Evolutionary conservation across 2,797 vertebrate species (phyloP).

Genomic region (Dromococcyx pavoninus): DNA sequence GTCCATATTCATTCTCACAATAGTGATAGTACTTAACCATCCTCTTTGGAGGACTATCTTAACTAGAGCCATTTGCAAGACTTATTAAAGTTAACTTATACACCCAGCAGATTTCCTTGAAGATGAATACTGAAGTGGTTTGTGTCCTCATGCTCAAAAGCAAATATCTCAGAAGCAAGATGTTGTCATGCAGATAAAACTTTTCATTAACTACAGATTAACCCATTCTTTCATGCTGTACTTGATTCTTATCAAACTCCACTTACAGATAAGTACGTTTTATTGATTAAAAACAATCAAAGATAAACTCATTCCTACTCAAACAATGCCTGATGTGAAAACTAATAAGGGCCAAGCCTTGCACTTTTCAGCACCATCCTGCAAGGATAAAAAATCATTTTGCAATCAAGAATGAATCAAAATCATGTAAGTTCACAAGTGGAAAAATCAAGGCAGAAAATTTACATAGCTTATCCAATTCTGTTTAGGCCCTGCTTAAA

Average conservation of each 20-base stretch:
- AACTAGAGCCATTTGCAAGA: not conserved
- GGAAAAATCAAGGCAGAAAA: not conserved
- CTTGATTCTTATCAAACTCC: conserved; percentile 51
- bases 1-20: not conserved
- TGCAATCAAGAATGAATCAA: not conserved
- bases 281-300: conserved; percentile 62
- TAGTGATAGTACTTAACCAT: not conserved
- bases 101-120: not conserved
- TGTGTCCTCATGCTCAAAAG: conserved; percentile 24
- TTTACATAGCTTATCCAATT: not conserved
- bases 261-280: conserved; percentile 54
- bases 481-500: not conserved
- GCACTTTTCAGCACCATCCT: not conserved
- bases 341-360: not conserved
- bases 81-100: not conserved
- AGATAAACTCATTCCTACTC: conserved; percentile 41
- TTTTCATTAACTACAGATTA: conserved; percentile 54
- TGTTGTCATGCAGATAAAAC: conserved; percentile 53
- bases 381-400: not conserved
- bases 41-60: conserved; percentile 1
- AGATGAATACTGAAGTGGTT: conserved; percentile 6
- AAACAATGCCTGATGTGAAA: conserved; percentile 6
- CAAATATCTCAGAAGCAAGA: conserved; percentile 24
- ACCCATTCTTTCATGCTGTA: conserved; percentile 1
- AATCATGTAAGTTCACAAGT: not conserved